phyloP scores from a whole-genome alignment of 2,797 vertebrate genomes.

The Sebastes ruberrimus region DNA sequence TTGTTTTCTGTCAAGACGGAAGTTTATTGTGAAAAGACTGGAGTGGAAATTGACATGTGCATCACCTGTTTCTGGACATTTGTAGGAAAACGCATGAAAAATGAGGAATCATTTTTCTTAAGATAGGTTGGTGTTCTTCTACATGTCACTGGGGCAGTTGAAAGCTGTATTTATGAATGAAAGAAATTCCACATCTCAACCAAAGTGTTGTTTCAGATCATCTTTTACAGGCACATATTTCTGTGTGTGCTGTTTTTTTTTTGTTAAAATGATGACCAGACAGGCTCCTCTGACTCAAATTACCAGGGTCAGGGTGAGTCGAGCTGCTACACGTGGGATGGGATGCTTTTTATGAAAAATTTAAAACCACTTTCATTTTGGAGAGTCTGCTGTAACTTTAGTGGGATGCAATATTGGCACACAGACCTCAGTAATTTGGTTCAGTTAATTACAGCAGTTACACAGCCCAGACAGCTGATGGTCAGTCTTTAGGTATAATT shows the following conservation, averaged over 20 bases:
- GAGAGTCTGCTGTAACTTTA: slow-evolving; percentile 43
- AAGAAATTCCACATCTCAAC: background rate
- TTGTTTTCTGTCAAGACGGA: no score
- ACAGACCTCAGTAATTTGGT: slow-evolving; percentile 18
- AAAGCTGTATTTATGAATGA: background rate
- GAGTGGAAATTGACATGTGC: no score
- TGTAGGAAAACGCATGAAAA: no score
- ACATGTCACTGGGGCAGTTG: background rate
- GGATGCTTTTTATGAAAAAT: slow-evolving; percentile 45
- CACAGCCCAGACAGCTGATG: slow-evolving; percentile 4
- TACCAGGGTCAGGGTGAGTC: slow-evolving; percentile 52
- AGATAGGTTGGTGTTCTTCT: background rate
- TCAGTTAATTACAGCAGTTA: slow-evolving; percentile 20
- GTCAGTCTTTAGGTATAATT: slow-evolving; percentile 17
- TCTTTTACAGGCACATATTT: slow-evolving; percentile 20
- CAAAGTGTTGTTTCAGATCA: slow-evolving; percentile 11
- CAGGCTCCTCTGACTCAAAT: slow-evolving; percentile 50
- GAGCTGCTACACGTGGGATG: slow-evolving; percentile 31
- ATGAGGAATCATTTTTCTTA: no score
- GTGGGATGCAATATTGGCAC: slow-evolving; percentile 15
- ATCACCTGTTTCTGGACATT: no score
- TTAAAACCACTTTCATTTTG: slow-evolving; percentile 44
- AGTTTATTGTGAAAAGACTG: no score
- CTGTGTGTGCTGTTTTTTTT: slow-evolving; percentile 10
- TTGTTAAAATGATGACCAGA: slow-evolving; percentile 49